Evolutionary conservation across 2,113 vertebrate species (phyloP), one percentile per base, ranked within the genome.

Genomic region (Prietella phreatophila): DNA sequence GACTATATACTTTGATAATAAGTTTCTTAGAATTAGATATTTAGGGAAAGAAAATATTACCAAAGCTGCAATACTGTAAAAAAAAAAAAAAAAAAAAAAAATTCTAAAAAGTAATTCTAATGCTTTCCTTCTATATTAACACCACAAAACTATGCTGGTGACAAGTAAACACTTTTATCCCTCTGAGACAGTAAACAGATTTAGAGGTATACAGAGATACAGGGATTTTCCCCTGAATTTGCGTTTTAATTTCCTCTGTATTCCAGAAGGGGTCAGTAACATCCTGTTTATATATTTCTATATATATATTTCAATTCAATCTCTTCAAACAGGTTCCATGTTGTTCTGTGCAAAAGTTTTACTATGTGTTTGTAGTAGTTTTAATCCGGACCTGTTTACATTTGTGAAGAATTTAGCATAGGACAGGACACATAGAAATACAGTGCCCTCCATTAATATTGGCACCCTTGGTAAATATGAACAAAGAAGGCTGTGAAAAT

Each of bases 261-360:
- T 60, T 67, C 89, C 89, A 83, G 84, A 86, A 90, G 89, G 80
- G 79, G 86, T 86, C 84, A 90, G 84, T 61, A 83, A 71, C 39
- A 56, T 42, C 63, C 84, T 83, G 65, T 89, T 50, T 65, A 81
- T 82, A 14, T 33, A 22, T 27, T 50, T 14, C 39, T 42, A n/a
- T n/a, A n/a, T n/a, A n/a, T n/a, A n/a, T n/a, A 42, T 61, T 61
- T 61, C 1, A 63, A 63, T 63, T 5, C 61, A 63, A 27, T 27
- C 7, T 27, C 8, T 63, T 63, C 2, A 27, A 9, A 7, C 25
- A 27, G 22, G 61, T 9, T 63, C 19, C 61, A 27, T 63, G 25
- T n/a, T 63, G 25, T 27, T 63, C 25, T 11, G 25, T 63, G 7
- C 25, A 27, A 63, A 63, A 27, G 60, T 27, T 63, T 27, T 11